Evolutionary conservation across 2,797 vertebrate species (phyloP), one percentile per base, ranked within the genome.

Genomic region (Melanotaenia maccullochi): DNA sequence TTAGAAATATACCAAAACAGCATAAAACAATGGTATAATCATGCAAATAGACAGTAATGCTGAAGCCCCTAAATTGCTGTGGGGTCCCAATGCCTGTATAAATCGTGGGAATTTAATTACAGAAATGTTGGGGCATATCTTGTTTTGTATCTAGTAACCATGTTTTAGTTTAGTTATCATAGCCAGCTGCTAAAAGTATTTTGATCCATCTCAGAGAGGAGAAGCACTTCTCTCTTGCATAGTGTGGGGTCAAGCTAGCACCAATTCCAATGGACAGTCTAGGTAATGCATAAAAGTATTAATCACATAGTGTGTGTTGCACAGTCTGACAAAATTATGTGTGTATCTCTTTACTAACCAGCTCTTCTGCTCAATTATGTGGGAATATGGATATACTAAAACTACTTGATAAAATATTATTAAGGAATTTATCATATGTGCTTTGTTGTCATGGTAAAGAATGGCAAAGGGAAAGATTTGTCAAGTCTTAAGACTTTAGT

Each of bases 71-170:
- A 7, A 1, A 22, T 32, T 32, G 36, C 18, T 56, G 3, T 54
- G 18, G 25, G 76, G 38, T 60, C 47, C 18, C 35, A 71, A 16
- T 65, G 38, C 42, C 61, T 73, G 13, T 55, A 57, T 58, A 30
- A 71, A 66, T 33, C 47, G 59, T 56, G 49, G 44, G 54, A 68
- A 52, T 79, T 76, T 18, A 77, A 70, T 70, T 60, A 51, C 47
- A 76, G 44, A 75, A 30, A 82, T 25, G 42, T 71, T 30, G 20
- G 22, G 59, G 62, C 24, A 63, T 38, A 68, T 60, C 52, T 74
- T 78, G 51, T 71, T 77, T 79, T 82, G 57, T 32, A 22, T 47
- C 42, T 52, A 71, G 66, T 69, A 33, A 75, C 67, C 57, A 64
- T 61, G 68, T 38, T 59, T 60, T 74, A 67, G 8, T 44, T 60